Evolutionary conservation across 2,113 vertebrate genomes (phyloP).

Genomic region (Orycteropus afer): DNA sequence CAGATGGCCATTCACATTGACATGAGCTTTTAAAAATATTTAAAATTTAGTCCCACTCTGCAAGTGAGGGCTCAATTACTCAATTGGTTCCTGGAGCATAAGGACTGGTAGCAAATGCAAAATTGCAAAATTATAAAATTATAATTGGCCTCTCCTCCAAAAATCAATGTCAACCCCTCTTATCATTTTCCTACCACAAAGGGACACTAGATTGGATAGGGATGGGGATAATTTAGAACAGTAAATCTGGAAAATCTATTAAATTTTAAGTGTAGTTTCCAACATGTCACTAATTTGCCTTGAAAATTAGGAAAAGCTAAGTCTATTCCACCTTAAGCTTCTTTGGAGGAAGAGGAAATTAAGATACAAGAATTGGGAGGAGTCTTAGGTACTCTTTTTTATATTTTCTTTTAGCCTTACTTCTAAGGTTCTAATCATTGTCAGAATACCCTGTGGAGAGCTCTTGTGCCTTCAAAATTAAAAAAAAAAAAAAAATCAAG

Average conservation of each 20-base stretch:
- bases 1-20: not conserved
- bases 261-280: not conserved
- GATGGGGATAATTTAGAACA: not conserved
- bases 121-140: not conserved
- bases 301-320: slow-evolving; percentile 23
- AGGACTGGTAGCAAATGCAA: slow-evolving; percentile 35
- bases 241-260: not conserved
- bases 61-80: not conserved
- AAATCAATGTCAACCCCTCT: not conserved
- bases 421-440: not conserved
- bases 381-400: not conserved
- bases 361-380: slow-evolving; percentile 5
- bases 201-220: not conserved
- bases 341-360: not conserved
- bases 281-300: slow-evolving; percentile 21
- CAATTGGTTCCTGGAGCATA: not conserved
- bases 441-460: not conserved
- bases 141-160: not conserved
- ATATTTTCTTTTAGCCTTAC: not conserved
- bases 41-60: not conserved
- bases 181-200: not conserved
- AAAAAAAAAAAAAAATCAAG: not conserved
- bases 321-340: not conserved
- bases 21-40: not conserved
- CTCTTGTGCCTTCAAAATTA: not conserved